Evolutionary conservation across 2,797 vertebrate species (phyloP).

Genomic region (Diglossa cyanea): DNA sequence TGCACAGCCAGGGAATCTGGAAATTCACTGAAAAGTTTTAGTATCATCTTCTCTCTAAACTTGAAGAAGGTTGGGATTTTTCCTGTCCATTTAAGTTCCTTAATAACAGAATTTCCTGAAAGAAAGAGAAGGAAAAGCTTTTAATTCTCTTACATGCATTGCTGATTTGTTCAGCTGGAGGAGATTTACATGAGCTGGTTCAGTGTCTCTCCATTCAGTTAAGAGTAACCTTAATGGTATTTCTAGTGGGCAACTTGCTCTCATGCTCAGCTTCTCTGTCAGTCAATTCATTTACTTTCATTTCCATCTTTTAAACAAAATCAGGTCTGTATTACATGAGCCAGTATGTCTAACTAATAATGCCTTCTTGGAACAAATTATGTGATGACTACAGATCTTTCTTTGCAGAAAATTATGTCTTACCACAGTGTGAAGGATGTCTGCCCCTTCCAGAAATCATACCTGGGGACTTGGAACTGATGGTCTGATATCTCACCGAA

Average conservation of each 20-base stretch:
- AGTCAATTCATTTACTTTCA: conserved; percentile 42
- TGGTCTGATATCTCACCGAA: not conserved
- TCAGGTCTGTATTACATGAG: not conserved
- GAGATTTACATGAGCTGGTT: not conserved
- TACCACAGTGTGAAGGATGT: not conserved
- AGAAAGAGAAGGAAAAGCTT: conserved; percentile 15
- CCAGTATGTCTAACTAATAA: not conserved
- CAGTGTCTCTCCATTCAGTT: conserved; percentile 16
- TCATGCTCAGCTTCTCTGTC: not conserved
- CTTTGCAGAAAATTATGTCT: not conserved
- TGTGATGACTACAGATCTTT: not conserved
- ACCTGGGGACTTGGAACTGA: not conserved
- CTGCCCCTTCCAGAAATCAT: not conserved
- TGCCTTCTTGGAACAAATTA: not conserved
- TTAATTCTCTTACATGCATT: conserved; percentile 6
- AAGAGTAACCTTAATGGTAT: conserved; percentile 35
- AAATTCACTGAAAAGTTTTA: not conserved
- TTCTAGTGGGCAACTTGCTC: not conserved
- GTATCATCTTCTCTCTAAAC: not conserved
- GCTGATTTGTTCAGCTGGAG: conserved; percentile 24
- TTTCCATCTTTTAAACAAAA: conserved; percentile 28
- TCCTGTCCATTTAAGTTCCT: not conserved
- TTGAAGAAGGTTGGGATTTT: not conserved
- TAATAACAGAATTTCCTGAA: not conserved
- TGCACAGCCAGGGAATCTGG: not conserved